Evolutionary conservation across 2,888 invertebrate genomes (phyloP).

Genomic region (Plemyria rubiginata): DNA sequence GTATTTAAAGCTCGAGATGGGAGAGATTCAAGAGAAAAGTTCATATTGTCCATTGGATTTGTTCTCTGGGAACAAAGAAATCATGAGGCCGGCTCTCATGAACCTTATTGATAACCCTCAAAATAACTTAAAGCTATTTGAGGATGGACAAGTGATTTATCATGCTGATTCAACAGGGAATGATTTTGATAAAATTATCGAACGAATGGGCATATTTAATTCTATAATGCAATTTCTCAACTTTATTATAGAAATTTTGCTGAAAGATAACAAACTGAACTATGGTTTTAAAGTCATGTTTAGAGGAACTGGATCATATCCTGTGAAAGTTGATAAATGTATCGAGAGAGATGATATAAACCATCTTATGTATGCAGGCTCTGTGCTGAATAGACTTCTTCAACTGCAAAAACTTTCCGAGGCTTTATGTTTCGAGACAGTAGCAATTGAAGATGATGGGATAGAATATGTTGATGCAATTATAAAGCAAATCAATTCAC

Average conservation of each 20-base stretch:
- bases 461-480: conserved; percentile 59
- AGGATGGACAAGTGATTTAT: conserved; percentile 63
- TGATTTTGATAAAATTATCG: conserved; percentile 51
- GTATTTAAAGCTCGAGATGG: conserved; percentile 79
- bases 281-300: conserved; percentile 14
- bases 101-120: conserved; percentile 84
- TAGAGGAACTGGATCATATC: conserved; percentile 5
- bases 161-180: conserved; percentile 52
- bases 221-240: conserved; percentile 57
- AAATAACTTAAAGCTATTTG: conserved; percentile 87
- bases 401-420: conserved; percentile 65
- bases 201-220: conserved; percentile 50
- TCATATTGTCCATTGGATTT: conserved; percentile 89
- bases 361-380: conserved; percentile 28
- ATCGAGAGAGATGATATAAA: conserved; percentile 10
- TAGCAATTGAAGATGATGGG: conserved; percentile 37
- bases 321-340: conserved; percentile 15
- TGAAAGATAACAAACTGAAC: conserved; percentile 42
- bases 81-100: conserved; percentile 83
- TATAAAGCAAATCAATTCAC: conserved; percentile 48
- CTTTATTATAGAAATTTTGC: conserved; percentile 63
- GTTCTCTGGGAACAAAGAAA: conserved; percentile 85
- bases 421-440: conserved; percentile 35
- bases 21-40: conserved; percentile 80
- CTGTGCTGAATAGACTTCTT: conserved; percentile 60